phyloP scores from a whole-genome alignment of 2,113 vertebrate species.

The Motacilla alba region DNA sequence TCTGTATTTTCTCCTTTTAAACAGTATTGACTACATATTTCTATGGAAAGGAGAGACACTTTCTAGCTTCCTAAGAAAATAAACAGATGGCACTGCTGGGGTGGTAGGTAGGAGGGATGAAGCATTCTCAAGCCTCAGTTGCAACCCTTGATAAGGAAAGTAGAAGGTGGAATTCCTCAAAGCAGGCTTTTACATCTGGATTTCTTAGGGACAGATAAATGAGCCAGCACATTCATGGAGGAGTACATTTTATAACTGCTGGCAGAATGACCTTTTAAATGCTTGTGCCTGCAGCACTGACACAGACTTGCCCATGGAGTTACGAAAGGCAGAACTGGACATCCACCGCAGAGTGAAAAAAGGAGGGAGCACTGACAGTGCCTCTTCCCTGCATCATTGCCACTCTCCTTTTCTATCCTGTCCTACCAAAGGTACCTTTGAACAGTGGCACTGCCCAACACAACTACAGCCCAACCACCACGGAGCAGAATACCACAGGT shows the following conservation, averaged over 20 bases:
- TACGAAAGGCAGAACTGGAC: neutral
- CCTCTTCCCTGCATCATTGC: fast-evolving
- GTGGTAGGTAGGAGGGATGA: neutral
- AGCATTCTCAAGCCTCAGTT: neutral
- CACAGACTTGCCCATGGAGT: neutral
- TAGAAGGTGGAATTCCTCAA: neutral
- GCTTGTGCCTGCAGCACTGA: neutral
- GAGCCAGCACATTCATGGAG: neutral
- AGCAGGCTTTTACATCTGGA: neutral
- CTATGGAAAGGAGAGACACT: neutral
- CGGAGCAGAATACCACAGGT: fast-evolving
- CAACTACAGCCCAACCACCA: neutral
- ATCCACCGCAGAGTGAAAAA: neutral
- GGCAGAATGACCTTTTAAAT: neutral
- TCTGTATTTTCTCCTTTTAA: neutral
- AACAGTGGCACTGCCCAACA: neutral
- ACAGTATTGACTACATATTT: neutral
- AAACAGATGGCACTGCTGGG: neutral
- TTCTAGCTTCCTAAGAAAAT: neutral
- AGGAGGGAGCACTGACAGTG: neutral
- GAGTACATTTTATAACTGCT: neutral
- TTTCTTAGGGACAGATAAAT: neutral
- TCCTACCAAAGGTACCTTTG: neutral
- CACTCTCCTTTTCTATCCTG: neutral
- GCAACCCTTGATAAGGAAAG: neutral